phyloP scores from a whole-genome alignment of 2,797 vertebrate genomes.

The Lagodon rhomboides region DNA sequence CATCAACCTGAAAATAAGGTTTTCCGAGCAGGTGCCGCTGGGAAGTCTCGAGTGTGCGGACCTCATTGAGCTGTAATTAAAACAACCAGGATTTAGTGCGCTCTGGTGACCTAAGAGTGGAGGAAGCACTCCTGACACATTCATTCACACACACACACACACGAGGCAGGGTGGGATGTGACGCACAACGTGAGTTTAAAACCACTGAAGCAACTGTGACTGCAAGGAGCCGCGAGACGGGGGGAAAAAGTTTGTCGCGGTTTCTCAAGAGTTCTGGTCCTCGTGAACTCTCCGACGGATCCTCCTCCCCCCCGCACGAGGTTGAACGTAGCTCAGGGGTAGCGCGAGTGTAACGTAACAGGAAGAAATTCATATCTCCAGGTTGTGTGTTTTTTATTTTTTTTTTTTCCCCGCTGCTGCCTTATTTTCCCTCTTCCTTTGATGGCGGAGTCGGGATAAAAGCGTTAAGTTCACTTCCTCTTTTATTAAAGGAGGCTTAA shows the following conservation, averaged over 20 bases:
- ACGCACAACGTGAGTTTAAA: background rate
- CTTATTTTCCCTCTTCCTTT: conserved; percentile 79
- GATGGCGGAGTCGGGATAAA: conserved; percentile 84
- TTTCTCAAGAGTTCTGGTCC: conserved; percentile 46
- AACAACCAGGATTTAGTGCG: background rate
- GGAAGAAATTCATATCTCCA: conserved; percentile 81
- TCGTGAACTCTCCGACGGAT: conserved; percentile 38
- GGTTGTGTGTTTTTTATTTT: conserved; percentile 78
- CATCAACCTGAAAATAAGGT: conserved; percentile 23
- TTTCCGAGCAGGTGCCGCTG: background rate
- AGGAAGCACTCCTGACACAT: background rate
- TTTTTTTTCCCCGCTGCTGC: conserved; percentile 56
- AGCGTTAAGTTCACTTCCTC: conserved; percentile 84
- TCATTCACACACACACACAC: conserved; percentile 2
- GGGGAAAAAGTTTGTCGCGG: conserved; percentile 52
- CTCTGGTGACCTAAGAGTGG: conserved; percentile 10
- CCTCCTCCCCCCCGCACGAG: conserved; percentile 30
- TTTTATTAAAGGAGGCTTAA: conserved; percentile 88
- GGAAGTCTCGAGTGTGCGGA: conserved; percentile 2
- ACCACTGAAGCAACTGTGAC: background rate
- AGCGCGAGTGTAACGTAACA: conserved; percentile 68
- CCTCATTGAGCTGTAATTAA: conserved; percentile 30
- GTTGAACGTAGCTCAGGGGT: conserved; percentile 67
- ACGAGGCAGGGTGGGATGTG: background rate
- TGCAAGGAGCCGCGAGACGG: background rate